Percentiles rank a stretch among this genome's conserved stretches.
Conservation (phyloP, 2,888 invertebrate genomes). For the Xestia ashworthii region DNA sequence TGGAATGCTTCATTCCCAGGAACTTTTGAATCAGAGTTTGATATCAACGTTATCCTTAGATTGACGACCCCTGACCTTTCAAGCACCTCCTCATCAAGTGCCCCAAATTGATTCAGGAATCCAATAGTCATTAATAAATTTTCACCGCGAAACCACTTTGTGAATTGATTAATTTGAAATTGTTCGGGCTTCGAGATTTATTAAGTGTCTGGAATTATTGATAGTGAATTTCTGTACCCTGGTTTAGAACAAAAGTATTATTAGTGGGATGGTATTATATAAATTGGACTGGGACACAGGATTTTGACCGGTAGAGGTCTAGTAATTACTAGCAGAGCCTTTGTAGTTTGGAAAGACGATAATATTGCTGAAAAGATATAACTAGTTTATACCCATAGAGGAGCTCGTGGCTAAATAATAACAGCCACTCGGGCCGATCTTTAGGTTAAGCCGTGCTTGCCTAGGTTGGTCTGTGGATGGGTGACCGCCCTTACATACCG, state of each 20-base stretch:
- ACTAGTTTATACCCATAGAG: neutral
- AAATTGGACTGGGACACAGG: slow-evolving; percentile 7
- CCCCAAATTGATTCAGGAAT: slow-evolving; percentile 46
- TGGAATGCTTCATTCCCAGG: slow-evolving; percentile 47
- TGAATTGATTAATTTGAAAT: slow-evolving; percentile 59
- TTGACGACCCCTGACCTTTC: slow-evolving; percentile 23
- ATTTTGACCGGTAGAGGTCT: neutral
- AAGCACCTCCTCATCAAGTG: slow-evolving; percentile 27
- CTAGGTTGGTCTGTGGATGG: too few relatives aligned
- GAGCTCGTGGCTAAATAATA: too few relatives aligned
- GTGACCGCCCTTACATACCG: too few relatives aligned
- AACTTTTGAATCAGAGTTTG: slow-evolving; percentile 53
- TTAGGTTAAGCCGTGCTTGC: too few relatives aligned
- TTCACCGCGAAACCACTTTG: slow-evolving; percentile 51
- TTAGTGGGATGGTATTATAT: neutral
- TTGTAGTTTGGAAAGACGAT: neutral
- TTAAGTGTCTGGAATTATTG: slow-evolving; percentile 53
- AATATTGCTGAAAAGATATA: neutral
- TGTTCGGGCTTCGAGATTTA: slow-evolving; percentile 50
- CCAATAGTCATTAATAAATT: slow-evolving; percentile 60
- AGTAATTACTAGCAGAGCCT: neutral
- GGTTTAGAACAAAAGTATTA: slow-evolving; percentile 27
- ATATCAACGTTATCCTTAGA: slow-evolving; percentile 36
- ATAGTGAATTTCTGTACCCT: slow-evolving; percentile 37
- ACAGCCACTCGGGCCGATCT: too few relatives aligned